Percentiles rank a stretch among this genome's conserved stretches.
These are phyloP conservation scores for Hirtodrosophila histrioides DNA, from an alignment of 2,888 invertebrate genomes.

Conservation along the genomic window DNA sequence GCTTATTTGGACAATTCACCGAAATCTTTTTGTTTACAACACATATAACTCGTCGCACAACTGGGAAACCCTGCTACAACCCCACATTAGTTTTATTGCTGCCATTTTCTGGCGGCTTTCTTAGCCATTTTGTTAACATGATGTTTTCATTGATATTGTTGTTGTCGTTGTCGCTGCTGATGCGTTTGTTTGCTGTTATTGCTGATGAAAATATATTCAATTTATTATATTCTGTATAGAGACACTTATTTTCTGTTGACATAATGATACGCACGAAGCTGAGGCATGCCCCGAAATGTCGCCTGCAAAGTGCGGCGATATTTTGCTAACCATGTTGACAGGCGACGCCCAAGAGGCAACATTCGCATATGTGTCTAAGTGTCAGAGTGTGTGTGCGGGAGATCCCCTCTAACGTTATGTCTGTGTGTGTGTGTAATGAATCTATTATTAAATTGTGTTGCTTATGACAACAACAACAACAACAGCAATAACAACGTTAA, in stretches of 20 bases:
- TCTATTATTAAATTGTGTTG: constrained; percentile 78
- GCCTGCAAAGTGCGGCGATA: constrained; percentile 46
- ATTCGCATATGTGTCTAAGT: constrained; percentile 20
- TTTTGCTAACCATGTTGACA: constrained; percentile 50
- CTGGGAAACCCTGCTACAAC: constrained; percentile 22
- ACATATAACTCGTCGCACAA: constrained; percentile 60
- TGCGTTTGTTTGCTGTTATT: constrained; percentile 67
- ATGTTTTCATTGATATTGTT: constrained; percentile 62
- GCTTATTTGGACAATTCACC: constrained; percentile 22
- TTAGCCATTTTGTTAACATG: constrained; percentile 73
- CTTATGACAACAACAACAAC: constrained; percentile 59
- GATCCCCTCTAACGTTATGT: constrained; percentile 34
- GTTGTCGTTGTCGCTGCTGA: constrained; percentile 30
- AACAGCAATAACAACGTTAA: constrained; percentile 41
- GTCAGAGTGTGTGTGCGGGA: background rate
- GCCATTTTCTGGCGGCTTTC: constrained; percentile 46
- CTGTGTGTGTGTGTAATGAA: constrained; percentile 67
- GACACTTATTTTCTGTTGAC: constrained; percentile 73
- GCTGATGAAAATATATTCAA: constrained; percentile 78
- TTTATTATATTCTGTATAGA: constrained; percentile 74
- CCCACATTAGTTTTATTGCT: constrained; percentile 49
- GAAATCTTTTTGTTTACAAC: constrained; percentile 58
- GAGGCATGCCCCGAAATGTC: constrained; percentile 42
- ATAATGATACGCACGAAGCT: constrained; percentile 58
- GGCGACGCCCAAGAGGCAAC: constrained; percentile 19